Base-by-base conservation (phyloP, 2,113 vertebrate genomes). In the Axis porcinus region DNA sequence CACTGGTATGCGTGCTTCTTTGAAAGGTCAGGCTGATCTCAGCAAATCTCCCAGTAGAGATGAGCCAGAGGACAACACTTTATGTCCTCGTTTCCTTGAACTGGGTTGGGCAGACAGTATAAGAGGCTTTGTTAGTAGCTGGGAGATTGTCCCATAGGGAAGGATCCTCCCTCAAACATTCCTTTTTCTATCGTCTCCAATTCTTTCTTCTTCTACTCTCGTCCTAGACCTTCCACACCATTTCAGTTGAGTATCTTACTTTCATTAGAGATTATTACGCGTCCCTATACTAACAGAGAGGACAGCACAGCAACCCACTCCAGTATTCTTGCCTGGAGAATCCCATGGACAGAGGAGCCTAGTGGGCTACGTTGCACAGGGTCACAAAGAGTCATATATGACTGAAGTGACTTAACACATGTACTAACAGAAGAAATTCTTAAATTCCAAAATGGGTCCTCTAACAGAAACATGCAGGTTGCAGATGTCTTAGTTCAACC, bases 21-120 rank as follows among this genome's bases (percentile, higher is more conserved):
- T 40, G 33, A 52, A 60, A 6, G 21, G 47, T 57, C 47, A 62
- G 55, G 17, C 13, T 50, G 36, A 88, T 84, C 47, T 36, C 82
- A 25, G 57, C 36, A 57, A 92, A 64, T 30, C 11, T 64, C 13
- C 54, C 30, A 27, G 25, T 8, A 88, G 62, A n/a, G 62, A 28
- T 19, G 4, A 78, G n/a, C 33, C 11, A 64, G 78, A 84, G 8
- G 19, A 62, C 36, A 50, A 14, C 0, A 27, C 60, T 89, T 91
- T 30, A 17, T 45, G 15, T 11, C 14, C 67, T 40, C 30, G 21
- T 78, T 78, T 43, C 54, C 7, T 76, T 64, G 11, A 19, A n/a
- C 5, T 1, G 0, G 40, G 0, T 21, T 17, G 40, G 7, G 19
- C 45, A 76, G 33, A 3, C 6, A 25, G 28, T 3, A 4, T 54